phyloP scores from a whole-genome alignment of 2,888 invertebrate genomes.

The Diploptera punctata region DNA sequence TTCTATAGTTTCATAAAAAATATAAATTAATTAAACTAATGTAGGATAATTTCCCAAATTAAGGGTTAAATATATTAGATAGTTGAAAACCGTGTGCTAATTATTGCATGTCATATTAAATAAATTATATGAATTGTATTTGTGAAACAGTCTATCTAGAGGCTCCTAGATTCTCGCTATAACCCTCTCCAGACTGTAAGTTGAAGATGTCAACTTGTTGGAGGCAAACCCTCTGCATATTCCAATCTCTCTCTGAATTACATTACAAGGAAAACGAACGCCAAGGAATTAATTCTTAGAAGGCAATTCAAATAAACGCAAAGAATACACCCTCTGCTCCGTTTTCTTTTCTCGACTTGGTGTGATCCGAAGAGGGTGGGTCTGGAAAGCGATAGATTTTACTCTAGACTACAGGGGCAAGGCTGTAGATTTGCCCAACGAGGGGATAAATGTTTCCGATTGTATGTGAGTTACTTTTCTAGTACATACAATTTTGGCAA shows the following conservation, averaged over 20 bases:
- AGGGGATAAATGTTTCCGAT: constrained; percentile 20
- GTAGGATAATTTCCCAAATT: too few species aligned
- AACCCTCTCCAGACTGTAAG: background rate
- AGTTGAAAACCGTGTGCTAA: too few species aligned
- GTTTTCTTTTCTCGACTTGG: background rate
- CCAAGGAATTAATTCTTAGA: constrained; percentile 23
- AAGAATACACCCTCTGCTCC: constrained; percentile 4
- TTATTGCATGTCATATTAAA: too few species aligned
- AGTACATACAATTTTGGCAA: too few species aligned
- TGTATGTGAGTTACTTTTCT: background rate
- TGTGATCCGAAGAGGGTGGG: constrained; percentile 20
- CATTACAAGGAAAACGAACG: constrained; percentile 20
- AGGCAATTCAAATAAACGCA: constrained; percentile 28
- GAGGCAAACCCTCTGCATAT: constrained; percentile 1
- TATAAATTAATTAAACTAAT: too few species aligned
- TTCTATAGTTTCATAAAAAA: too few species aligned
- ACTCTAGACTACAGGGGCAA: background rate
- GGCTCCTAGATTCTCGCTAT: too few species aligned
- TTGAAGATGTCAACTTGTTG: constrained; percentile 2
- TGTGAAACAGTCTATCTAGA: too few species aligned
- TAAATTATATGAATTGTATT: too few species aligned
- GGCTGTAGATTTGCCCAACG: background rate
- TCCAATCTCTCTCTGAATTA: background rate
- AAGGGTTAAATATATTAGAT: too few species aligned
- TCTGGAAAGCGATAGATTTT: constrained; percentile 24